Evolutionary conservation across 2,797 vertebrate species (phyloP), one percentile per base, ranked within the genome.

Genomic region (Pangasius djambal): DNA sequence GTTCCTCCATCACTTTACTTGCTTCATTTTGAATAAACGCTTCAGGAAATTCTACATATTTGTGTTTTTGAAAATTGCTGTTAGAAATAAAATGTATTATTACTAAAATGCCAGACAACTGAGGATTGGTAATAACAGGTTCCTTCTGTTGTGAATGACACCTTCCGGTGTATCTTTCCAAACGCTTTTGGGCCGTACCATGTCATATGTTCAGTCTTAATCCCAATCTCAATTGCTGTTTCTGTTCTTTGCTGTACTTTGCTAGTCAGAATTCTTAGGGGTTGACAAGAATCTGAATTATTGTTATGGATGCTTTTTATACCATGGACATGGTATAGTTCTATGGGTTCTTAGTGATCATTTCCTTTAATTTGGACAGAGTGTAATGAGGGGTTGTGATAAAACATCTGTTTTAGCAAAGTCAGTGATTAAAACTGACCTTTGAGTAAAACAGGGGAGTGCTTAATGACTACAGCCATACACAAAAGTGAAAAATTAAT

Each of bases 381-480:
- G 87, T 90, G 89, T 93, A 94, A 94, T 91, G 92, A 91, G 90
- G 89, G 90, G 90, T 89, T 94, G 90, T 92, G 93, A 94, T 93
- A 93, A 94, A 93, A 93, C 94, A 91, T 91, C 92, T 95, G 92
- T 93, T 94, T 93, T 94, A 93, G 92, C 91, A 94, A 90, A 90
- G 91, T 91, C 52, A 87, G 90, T 94, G 93, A 95, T 95, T 95
- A 95, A 94, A 93, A 93, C 88, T 95, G 94, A 94, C 94, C 94
- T 95, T 95, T 94, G 92, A 86, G 86, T 92, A 90, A 92, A 92
- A 92, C 89, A 90, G 65, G 89, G 87, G 92, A 91, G 92, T 92
- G 92, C 88, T 94, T 92, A 90, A 93, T 90, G 84, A 91, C 89
- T 91, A 86, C 81, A 87, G 92, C 89, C 81, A 86, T 91, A 88